phyloP scores from a whole-genome alignment of 2,797 vertebrate species.

The Calcarius lapponicus region DNA sequence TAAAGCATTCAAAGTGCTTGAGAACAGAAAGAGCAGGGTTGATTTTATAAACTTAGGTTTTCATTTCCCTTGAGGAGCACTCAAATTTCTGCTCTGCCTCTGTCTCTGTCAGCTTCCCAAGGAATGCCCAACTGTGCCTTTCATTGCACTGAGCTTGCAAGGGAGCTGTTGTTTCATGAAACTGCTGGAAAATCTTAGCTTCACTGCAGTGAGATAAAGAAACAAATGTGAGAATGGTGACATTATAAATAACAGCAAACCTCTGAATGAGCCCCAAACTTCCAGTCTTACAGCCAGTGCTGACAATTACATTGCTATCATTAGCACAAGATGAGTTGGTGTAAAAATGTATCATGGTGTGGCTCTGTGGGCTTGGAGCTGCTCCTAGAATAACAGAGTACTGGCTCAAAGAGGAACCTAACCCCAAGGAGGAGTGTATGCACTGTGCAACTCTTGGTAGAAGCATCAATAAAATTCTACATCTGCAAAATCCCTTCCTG shows the following conservation, averaged over 20 bases:
- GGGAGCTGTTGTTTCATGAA: neutral
- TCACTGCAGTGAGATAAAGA: neutral
- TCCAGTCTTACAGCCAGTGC: neutral
- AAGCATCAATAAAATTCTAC: neutral
- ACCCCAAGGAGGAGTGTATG: neutral
- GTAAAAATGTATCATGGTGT: accelerated
- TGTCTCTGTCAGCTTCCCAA: neutral
- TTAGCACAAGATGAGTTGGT: neutral
- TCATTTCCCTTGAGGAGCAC: neutral
- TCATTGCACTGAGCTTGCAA: neutral
- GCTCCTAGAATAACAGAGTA: neutral
- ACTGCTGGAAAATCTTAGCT: neutral
- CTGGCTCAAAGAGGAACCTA: neutral
- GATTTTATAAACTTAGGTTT: neutral
- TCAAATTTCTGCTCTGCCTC: neutral
- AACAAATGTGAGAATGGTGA: neutral
- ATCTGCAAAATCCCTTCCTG: neutral
- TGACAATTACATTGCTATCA: neutral
- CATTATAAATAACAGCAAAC: neutral
- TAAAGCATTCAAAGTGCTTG: neutral
- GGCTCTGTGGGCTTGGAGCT: neutral
- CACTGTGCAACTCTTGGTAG: neutral
- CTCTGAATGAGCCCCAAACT: neutral
- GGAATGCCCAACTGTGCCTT: neutral
- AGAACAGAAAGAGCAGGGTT: neutral